Conservation (phyloP, 2,888 invertebrate genomes). For the Orthosia gracilis region DNA sequence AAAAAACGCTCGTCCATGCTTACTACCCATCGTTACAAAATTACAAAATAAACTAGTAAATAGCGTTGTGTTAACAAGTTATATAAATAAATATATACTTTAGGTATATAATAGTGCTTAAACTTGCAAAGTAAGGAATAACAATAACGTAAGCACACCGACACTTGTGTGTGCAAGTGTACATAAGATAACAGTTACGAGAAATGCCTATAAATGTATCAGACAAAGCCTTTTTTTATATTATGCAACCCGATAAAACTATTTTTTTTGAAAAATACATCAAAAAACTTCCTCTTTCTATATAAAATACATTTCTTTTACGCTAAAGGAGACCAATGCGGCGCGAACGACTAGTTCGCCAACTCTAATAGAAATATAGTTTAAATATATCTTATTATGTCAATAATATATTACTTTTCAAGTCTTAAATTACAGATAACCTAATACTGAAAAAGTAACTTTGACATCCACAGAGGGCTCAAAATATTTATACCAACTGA, state of each 20-base stretch:
- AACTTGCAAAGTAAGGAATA: constrained; percentile 73
- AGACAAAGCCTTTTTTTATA: constrained; percentile 65
- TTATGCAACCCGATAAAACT: constrained; percentile 75
- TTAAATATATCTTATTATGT: constrained; percentile 74
- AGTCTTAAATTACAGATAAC: constrained; percentile 85
- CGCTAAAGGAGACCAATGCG: constrained; percentile 79
- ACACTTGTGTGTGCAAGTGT: constrained; percentile 67
- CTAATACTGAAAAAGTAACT: constrained; percentile 89
- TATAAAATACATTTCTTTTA: constrained; percentile 82
- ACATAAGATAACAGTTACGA: constrained; percentile 62
- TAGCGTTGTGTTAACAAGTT: constrained; percentile 81
- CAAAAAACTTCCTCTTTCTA: constrained; percentile 75
- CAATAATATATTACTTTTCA: constrained; percentile 83
- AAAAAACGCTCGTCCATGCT: constrained; percentile 82
- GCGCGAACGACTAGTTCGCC: constrained; percentile 68
- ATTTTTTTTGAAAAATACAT: constrained; percentile 84
- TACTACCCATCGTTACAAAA: constrained; percentile 83
- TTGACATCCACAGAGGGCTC: constrained; percentile 73
- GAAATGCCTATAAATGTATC: constrained; percentile 75
- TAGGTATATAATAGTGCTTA: constrained; percentile 65
- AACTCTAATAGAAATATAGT: constrained; percentile 72
- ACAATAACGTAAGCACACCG: constrained; percentile 68
- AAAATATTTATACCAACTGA: constrained; percentile 82
- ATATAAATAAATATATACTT: constrained; percentile 79
- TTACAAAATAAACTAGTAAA: constrained; percentile 84